Percentiles rank a stretch among this genome's conserved stretches.
Conservation (phyloP, 1,140 invertebrate genomes). For the Andricus grossulariae region DNA sequence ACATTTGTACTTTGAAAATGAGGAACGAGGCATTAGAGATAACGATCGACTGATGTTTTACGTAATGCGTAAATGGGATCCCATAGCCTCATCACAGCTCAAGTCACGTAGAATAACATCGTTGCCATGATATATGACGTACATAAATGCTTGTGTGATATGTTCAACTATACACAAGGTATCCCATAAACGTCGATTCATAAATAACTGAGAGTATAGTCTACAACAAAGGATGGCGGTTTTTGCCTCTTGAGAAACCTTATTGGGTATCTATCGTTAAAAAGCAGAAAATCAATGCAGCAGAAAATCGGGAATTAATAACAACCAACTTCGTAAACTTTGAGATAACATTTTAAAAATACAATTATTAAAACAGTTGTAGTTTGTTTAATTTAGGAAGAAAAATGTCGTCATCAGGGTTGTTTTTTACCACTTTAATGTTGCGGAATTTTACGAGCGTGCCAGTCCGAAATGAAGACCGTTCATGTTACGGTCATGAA, state of each 20-base stretch:
- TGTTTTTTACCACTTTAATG: no score
- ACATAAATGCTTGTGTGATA: constrained; percentile 52
- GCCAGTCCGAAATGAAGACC: no score
- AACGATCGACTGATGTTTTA: constrained; percentile 41
- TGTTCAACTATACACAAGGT: constrained; percentile 48
- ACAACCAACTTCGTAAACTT: neutral
- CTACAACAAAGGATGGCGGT: constrained; percentile 32
- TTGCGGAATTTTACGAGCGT: no score
- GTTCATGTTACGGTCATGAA: no score
- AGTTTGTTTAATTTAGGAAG: no score
- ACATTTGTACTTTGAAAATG: constrained; percentile 1
- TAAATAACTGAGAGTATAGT: constrained; percentile 45
- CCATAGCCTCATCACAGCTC: constrained; percentile 47
- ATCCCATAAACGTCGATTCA: constrained; percentile 50
- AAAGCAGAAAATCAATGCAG: constrained; percentile 10
- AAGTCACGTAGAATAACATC: constrained; percentile 55
- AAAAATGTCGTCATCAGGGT: no score
- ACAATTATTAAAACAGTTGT: no score
- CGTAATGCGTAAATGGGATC: constrained; percentile 51
- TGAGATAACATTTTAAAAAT: no score
- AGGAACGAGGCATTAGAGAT: constrained; percentile 40
- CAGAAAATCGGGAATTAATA: neutral
- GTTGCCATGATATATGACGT: constrained; percentile 47
- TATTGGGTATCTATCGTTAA: constrained; percentile 27
- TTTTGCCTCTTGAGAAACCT: constrained; percentile 24